Conservation (phyloP, 2,888 invertebrate species). For the Andricus quercusramuli region DNA sequence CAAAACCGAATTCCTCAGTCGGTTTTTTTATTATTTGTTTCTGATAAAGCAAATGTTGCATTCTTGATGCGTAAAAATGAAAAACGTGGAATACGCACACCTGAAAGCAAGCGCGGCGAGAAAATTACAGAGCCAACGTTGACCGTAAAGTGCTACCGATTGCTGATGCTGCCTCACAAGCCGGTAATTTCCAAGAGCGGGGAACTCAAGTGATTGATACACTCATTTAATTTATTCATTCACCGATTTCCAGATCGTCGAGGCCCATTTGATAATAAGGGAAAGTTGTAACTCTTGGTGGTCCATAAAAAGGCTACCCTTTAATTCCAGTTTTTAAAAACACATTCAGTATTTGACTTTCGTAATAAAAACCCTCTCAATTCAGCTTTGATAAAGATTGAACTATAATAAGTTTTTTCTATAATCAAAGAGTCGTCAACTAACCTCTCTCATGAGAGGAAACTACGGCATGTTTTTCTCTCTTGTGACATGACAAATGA, state of each 20-base stretch:
- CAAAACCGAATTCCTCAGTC: not conserved
- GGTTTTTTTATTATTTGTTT: not conserved
- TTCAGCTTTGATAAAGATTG: not conserved
- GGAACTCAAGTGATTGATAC: constrained; percentile 70
- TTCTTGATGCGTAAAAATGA: not conserved
- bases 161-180: constrained; percentile 56
- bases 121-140: constrained; percentile 70
- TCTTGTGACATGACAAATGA: constrained; percentile 69
- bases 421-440: constrained; percentile 11
- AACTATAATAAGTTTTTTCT: not conserved
- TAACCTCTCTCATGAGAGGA: not conserved
- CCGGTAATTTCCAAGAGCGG: constrained; percentile 67
- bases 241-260: constrained; percentile 58
- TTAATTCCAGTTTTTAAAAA: too few species aligned
- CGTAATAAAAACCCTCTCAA: not conserved
- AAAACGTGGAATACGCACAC: constrained; percentile 24
- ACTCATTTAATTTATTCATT: constrained; percentile 72
- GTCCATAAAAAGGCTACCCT: not conserved
- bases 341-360: too few species aligned
- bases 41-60: not conserved
- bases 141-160: constrained; percentile 63
- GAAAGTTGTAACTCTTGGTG: constrained; percentile 27
- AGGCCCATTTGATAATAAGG: constrained; percentile 16
- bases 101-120: constrained; percentile 65
- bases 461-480: constrained; percentile 45